Conservation (phyloP, 2,888 invertebrate genomes). For the Caenorhabditis sp. region DNA sequence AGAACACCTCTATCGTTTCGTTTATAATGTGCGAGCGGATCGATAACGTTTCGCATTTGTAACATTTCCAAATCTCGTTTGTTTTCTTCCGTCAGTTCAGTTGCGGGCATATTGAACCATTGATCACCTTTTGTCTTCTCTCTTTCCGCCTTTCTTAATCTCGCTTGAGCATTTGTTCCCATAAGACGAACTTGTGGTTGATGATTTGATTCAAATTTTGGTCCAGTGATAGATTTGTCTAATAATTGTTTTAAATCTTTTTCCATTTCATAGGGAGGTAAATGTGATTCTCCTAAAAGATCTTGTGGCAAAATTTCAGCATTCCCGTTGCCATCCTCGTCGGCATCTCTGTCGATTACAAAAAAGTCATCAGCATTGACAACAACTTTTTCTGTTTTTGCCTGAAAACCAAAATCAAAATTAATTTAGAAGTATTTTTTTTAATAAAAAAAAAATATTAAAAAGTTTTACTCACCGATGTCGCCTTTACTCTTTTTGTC, state of each 20-base stretch:
- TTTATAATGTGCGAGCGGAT: slow-evolving; percentile 94
- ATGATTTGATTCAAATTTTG: slow-evolving; percentile 44
- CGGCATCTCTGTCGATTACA: slow-evolving; percentile 26
- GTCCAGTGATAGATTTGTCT: slow-evolving; percentile 43
- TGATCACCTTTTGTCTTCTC: slow-evolving; percentile 83
- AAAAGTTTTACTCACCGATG: neutral
- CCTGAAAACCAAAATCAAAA: neutral
- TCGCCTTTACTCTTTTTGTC: slow-evolving; percentile 4
- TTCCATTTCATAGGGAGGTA: slow-evolving; percentile 41
- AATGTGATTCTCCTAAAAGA: slow-evolving; percentile 5
- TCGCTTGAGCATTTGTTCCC: slow-evolving; percentile 36
- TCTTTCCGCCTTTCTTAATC: slow-evolving; percentile 76
- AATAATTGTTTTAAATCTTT: slow-evolving; percentile 42
- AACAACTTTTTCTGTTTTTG: neutral
- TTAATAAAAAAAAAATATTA: too few relatives aligned
- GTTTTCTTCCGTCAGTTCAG: slow-evolving; percentile 85
- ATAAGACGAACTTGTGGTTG: slow-evolving; percentile 38
- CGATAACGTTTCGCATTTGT: slow-evolving; percentile 85
- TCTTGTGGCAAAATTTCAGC: slow-evolving; percentile 10
- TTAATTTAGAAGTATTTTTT: too few relatives aligned
- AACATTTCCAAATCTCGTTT: slow-evolving; percentile 82
- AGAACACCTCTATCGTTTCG: slow-evolving; percentile 83
- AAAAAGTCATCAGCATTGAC: slow-evolving; percentile 22
- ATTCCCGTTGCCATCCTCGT: slow-evolving; percentile 6
- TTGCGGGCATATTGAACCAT: slow-evolving; percentile 88